Evolutionary conservation across 2,888 invertebrate species (phyloP).

Genomic region (Drosophila emarginata): DNA sequence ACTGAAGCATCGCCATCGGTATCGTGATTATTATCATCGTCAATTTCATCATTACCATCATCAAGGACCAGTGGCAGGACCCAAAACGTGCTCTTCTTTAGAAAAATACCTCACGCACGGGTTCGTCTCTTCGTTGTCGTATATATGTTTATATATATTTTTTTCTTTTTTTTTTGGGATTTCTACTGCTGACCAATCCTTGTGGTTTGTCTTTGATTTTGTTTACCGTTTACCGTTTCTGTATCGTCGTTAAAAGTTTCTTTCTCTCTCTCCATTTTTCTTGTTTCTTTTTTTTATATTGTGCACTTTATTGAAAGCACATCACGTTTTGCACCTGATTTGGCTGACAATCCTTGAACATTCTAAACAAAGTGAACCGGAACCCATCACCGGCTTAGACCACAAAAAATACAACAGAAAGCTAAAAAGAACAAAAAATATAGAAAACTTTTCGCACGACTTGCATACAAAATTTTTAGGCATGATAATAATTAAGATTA

Average conservation of each 20-base stretch:
- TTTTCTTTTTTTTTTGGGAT: slow-evolving; percentile 16
- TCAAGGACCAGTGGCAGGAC: slow-evolving; percentile 37
- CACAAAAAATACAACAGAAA: slow-evolving; percentile 8
- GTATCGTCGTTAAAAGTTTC: slow-evolving; percentile 71
- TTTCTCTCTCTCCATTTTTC: slow-evolving; percentile 7
- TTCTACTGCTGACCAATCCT: slow-evolving; percentile 55
- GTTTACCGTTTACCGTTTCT: slow-evolving; percentile 57
- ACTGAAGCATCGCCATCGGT: slow-evolving; percentile 25
- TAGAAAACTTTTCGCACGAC: slow-evolving; percentile 38
- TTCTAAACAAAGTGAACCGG: slow-evolving; percentile 50
- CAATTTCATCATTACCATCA: slow-evolving; percentile 23
- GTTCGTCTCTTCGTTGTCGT: slow-evolving; percentile 34
- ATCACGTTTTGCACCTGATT: slow-evolving; percentile 80
- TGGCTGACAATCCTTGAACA: slow-evolving; percentile 70
- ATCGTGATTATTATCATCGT: slow-evolving; percentile 24
- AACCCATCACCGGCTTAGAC: slow-evolving; percentile 42
- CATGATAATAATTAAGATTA: slow-evolving; percentile 69
- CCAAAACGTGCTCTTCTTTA: slow-evolving; percentile 60
- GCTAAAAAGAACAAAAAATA: neutral
- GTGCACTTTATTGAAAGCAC: slow-evolving; percentile 74
- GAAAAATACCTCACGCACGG: slow-evolving; percentile 73
- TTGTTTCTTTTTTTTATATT: slow-evolving; percentile 45
- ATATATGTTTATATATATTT: neutral
- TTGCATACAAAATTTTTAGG: slow-evolving; percentile 54
- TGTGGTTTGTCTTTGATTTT: slow-evolving; percentile 61